phyloP scores from a whole-genome alignment of 1,140 invertebrate species.

The Drosophila sp. region DNA sequence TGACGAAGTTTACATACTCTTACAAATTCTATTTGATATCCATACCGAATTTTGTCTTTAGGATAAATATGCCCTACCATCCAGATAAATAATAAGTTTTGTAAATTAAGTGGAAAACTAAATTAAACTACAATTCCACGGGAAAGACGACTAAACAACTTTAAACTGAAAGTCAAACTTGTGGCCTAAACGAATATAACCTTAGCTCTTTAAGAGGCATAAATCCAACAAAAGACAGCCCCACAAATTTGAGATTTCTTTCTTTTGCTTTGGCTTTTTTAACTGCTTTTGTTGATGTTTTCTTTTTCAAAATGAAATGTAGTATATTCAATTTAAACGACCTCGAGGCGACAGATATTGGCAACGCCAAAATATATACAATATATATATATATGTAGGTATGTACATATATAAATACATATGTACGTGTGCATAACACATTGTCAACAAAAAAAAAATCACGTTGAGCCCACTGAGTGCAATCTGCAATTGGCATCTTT shows the following conservation, averaged over 20 bases:
- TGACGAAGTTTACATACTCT: not conserved
- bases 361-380: not conserved
- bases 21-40: not conserved
- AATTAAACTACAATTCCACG: no score
- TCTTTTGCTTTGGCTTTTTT: not conserved
- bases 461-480: not conserved
- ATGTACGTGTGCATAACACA: not conserved
- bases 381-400: not conserved
- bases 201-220: not conserved
- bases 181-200: not conserved
- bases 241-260: not conserved
- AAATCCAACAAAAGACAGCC: not conserved
- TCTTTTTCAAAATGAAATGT: not conserved
- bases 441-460: not conserved
- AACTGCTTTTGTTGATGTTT: slow-evolving; percentile 3
- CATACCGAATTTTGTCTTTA: no score
- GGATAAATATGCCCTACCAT: no score
- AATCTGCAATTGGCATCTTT: not conserved
- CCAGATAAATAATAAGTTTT: no score
- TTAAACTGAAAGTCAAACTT: not conserved
- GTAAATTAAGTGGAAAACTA: no score
- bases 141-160: no score
- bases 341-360: not conserved
- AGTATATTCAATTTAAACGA: slow-evolving; percentile 3
- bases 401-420: not conserved